Evolutionary conservation across 1,140 invertebrate species (phyloP).

Genomic region (Tyrophagus putrescentiae): DNA sequence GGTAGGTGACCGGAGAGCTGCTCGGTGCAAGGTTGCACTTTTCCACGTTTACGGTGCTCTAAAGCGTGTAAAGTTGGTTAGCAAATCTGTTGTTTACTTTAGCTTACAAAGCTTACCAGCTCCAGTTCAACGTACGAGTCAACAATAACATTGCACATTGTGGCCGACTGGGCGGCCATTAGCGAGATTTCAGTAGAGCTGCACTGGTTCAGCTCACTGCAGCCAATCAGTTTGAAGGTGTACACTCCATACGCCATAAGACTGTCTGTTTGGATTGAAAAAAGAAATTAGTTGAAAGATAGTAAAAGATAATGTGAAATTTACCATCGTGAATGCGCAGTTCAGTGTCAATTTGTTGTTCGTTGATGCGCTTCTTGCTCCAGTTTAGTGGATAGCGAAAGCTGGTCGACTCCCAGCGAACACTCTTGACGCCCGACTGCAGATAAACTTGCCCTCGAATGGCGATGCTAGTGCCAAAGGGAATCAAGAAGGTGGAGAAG

Average conservation of each 20-base stretch:
- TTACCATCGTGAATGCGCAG: slow-evolving; percentile 20
- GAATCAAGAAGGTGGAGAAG: slow-evolving; percentile 17
- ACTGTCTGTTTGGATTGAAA: neutral
- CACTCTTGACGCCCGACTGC: neutral
- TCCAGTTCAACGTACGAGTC: slow-evolving; percentile 25
- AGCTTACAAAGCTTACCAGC: slow-evolving; percentile 21
- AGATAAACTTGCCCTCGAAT: slow-evolving; percentile 11
- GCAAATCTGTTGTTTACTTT: neutral
- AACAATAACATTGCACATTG: slow-evolving; percentile 23
- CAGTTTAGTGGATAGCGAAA: slow-evolving; percentile 19
- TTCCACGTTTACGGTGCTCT: slow-evolving; percentile 21
- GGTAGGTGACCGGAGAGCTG: slow-evolving; percentile 25
- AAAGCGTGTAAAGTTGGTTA: neutral
- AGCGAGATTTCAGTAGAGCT: slow-evolving; percentile 23
- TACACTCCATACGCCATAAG: slow-evolving; percentile 26
- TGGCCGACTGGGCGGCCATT: slow-evolving; percentile 23
- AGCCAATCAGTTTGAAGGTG: slow-evolving; percentile 25
- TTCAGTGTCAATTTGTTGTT: slow-evolving; percentile 16
- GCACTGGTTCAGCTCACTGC: slow-evolving; percentile 23
- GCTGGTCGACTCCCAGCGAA: slow-evolving; percentile 20
- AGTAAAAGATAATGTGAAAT: neutral
- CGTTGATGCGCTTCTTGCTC: neutral
- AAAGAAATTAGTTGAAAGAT: neutral
- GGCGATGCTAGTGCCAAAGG: slow-evolving; percentile 15
- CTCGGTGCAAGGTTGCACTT: slow-evolving; percentile 25